Base-by-base conservation (phyloP, 2,888 invertebrate species). In the Xanthorhoe designata region DNA sequence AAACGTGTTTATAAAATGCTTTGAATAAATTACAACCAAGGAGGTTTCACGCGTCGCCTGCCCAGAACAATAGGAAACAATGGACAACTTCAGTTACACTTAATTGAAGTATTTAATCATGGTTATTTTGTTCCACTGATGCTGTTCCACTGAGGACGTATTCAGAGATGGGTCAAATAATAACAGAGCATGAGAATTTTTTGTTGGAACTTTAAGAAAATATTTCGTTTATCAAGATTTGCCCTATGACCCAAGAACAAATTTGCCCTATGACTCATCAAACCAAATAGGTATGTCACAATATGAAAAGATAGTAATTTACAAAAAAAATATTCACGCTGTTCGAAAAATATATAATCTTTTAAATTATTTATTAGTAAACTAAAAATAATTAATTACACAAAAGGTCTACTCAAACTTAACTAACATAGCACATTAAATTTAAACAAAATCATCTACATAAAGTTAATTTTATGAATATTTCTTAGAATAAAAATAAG, bases 11-110 rank as follows among this genome's bases (percentile, higher is more conserved):
- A 60, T 54, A 50, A 54, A 57, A 17, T 64, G 53, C 59, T 65
- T 66, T 67, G 72, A 70, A 70, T 72, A 68, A 69, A 73, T 68
- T 71, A 68, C 24, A 54, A 68, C 55, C 65, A 75, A 74, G 76
- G 74, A 61, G 68, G 51, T 65, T 70, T 71, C 70, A 74, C 77
- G 79, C 77, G 56, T 63, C 72, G 68, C 45, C 71, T 72, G 65
- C 54, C 61, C 24, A 61, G 66, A 75, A 81, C 80, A 82, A 81
- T 79, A 45, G 69, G 52, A 58, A 64, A 68, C 67, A 70, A 67
- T 64, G 42, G 45, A 18, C 19, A 32, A 29, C 24, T 42, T 70
- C 13, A 66, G 69, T 69, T 68, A 68, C 68, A 68, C 56, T 35
- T 74, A 71, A 74, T 74, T 72, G 72, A 68, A 62, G 53, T 49